phyloP scores from a whole-genome alignment of 2,797 vertebrate species.

The Peromyscus melanophrys region DNA sequence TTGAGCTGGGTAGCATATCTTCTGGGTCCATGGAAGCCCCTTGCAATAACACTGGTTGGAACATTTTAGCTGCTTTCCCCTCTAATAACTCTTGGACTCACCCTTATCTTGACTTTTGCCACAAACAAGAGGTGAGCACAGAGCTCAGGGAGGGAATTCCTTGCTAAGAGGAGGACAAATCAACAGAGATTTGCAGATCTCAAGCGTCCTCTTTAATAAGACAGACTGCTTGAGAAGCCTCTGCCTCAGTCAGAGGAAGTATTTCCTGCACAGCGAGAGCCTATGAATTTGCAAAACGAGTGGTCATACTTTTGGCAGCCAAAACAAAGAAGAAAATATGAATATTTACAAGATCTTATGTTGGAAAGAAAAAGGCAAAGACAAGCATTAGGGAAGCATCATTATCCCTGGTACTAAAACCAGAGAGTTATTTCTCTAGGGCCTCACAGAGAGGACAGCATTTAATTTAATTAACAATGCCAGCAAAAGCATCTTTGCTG shows the following conservation, averaged over 20 bases:
- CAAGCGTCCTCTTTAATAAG: background rate
- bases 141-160: background rate
- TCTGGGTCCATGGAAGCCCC: background rate
- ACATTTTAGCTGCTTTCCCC: background rate
- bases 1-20: background rate
- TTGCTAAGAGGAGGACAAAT: background rate
- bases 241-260: background rate
- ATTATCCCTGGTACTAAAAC: conserved; percentile 67
- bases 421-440: conserved; percentile 32
- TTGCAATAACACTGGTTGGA: background rate
- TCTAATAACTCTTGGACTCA: background rate
- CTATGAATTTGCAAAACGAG: conserved; percentile 19
- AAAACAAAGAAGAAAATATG: conserved; percentile 53
- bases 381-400: conserved; percentile 43
- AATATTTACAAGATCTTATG: conserved; percentile 14
- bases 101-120: background rate
- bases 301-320: background rate
- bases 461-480: conserved; percentile 71
- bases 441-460: conserved; percentile 7
- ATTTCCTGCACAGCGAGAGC: background rate
- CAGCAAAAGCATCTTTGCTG: background rate
- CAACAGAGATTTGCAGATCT: background rate
- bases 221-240: conserved; percentile 17
- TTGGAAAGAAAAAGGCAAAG: conserved; percentile 16
- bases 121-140: background rate